A percentile compares a stretch with the other conserved stretches of the same genome.
Conservation (phyloP, 2,797 vertebrate species). For the Ceryle rudis region DNA sequence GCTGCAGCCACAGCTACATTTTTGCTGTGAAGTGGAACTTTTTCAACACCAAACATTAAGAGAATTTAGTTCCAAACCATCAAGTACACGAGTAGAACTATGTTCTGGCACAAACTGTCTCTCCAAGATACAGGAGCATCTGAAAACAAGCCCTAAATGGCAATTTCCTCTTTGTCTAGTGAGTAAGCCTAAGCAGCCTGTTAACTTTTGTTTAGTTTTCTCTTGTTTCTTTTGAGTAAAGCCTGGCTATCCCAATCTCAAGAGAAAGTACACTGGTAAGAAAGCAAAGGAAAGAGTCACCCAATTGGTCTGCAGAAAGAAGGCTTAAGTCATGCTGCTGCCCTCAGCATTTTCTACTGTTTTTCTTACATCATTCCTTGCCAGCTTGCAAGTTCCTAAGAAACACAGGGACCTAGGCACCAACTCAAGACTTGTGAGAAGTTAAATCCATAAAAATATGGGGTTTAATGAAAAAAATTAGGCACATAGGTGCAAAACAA, state of each 20-base stretch:
- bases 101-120: fast-evolving
- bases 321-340: neutral
- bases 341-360: neutral
- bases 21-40: neutral
- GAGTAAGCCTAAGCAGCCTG: neutral
- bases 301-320: neutral
- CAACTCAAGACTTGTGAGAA: neutral
- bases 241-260: neutral
- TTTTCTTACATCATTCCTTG: neutral
- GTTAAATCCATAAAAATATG: neutral
- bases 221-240: neutral
- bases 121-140: neutral
- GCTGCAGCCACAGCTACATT: neutral
- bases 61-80: neutral
- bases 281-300: neutral
- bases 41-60: neutral
- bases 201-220: neutral
- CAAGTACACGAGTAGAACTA: neutral
- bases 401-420: neutral
- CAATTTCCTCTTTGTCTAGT: neutral
- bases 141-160: neutral
- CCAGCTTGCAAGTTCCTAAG: neutral
- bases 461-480: neutral
- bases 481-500: neutral
- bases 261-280: neutral